These are phyloP conservation scores for Bos taurus DNA, from an alignment of 2,113 vertebrate species.

Conservation along the genomic window DNA sequence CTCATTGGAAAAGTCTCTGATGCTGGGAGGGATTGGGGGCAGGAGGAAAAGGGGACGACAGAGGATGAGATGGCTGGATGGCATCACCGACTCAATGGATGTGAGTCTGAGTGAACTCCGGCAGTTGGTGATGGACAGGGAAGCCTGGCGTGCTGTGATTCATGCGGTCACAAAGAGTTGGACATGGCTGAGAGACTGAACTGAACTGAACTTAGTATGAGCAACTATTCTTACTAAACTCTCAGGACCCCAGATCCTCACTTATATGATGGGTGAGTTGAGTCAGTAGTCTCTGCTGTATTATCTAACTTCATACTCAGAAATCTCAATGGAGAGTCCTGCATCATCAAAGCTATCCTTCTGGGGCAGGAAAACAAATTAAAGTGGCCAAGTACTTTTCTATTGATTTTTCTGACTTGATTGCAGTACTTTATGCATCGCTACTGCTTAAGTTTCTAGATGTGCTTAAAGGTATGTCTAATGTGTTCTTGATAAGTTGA, in stretches of 20 bases:
- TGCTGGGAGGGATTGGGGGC: too few species aligned
- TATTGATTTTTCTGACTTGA: constrained; percentile 23
- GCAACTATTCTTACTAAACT: background rate
- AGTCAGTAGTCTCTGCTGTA: background rate
- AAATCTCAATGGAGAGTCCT: constrained; percentile 9
- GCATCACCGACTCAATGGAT: too few species aligned
- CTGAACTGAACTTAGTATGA: background rate
- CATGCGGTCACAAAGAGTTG: too few species aligned
- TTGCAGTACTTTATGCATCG: background rate
- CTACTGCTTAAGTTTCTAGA: background rate
- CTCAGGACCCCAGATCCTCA: background rate
- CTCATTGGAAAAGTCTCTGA: too few species aligned
- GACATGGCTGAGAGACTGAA: too few species aligned
- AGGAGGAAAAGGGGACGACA: too few species aligned
- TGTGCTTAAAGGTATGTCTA: constrained; percentile 7
- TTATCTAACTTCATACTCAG: background rate
- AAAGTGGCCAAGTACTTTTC: background rate
- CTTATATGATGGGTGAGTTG: background rate
- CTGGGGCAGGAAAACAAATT: background rate
- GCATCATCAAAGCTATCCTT: background rate
- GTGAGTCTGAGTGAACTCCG: too few species aligned
- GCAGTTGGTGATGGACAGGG: too few species aligned
- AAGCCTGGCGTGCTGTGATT: too few species aligned
- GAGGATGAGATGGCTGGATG: too few species aligned
- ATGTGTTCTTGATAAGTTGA: constrained; percentile 8